Base-by-base conservation (phyloP, 64 coral and sea anemone genomes). In the Porites australiensis region DNA sequence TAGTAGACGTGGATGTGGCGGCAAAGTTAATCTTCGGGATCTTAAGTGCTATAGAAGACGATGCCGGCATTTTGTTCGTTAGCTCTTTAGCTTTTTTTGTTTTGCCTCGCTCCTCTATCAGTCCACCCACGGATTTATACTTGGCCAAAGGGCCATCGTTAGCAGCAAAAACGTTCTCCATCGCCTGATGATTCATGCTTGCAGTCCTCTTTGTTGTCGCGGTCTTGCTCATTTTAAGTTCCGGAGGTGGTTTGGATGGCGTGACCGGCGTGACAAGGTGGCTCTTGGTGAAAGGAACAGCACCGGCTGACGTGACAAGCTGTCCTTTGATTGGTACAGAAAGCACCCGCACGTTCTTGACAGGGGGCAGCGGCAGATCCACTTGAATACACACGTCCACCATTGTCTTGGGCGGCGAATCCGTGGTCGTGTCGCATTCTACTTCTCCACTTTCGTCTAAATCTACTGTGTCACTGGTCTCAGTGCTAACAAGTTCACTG, bases 1-100 rank as follows among this genome's bases (percentile, higher is more conserved):
- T 96, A 44, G 90, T 94, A 2, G 98, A 99, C 20, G 98, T 99
- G 3, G 98, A 99, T 18, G 98, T 99, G 14, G 98, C 98, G 19
- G 98, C 98, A 91, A 99, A 99, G 67, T 99, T 99, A 49, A 99
- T 99, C 88, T 99, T 99, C 44, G 98, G 98, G 37, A 99, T 96
- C 66, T 92, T 95, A 72, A 99, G 74, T 7, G 88, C 83, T 18
- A 90, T 72, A 64, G 90, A 55, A 87, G 88, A 80, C 0, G 78
- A 77, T 13, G 83, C 64, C 23, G 85, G 66, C 73, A 82, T 77
- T 87, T 88, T 93, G 74, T 94, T 94, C 19, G 75, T 72, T 50
- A 84, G 70, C 67, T 90, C 74, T 47, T 89, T 91, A 11, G 69
- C 92, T n/a, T 86, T 90, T 43, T 88, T 90, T 23, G 86, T 79